Base-by-base conservation (phyloP, 2,888 invertebrate genomes). In the Cataglyphis rosenhaueri region DNA sequence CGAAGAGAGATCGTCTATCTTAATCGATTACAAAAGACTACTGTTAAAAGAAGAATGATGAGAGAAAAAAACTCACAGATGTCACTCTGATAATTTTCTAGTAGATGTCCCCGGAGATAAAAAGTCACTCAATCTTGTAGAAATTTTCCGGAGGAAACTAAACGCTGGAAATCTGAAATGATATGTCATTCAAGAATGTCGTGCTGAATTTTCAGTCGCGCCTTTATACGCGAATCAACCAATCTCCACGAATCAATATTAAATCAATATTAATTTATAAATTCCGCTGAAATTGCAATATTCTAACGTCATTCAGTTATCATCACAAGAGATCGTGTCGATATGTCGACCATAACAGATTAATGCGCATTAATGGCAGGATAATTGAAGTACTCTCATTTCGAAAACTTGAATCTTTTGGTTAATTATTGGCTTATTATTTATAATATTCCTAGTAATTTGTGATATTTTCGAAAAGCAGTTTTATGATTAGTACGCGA, bases 21-120 rank as follows among this genome's bases (percentile, higher is more conserved):
- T 55, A 29, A 12, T 79, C 32, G 38, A 78, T 59, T 59, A 59
- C 9, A 71, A 79, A 73, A 73, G 32, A 35, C 57, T 57, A 41
- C 35, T 41, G 48, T 66, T 32, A 6, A 59, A 29, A 29, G 32
- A 59, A 78, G 6, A 3, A n/a, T n/a, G 68, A 52, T 18, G 55
- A 3, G 18, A n/a, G 44, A 61, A 4, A 55, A 52, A 71, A 25
- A 35, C 12, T 57, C n/a, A 41, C 38, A 59, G 59, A 79, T 83
- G 75, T 75, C 65, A 86, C 78, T 41, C 82, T 82, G 57, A 84
- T 76, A 65, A 78, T 74, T 81, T 59, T 70, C 73, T 41, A 25
- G 74, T 25, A 48, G 65, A 59, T 64, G 25, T 32, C 3, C 1
- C n/a, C n/a, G 38, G 32, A 59, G 25, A 61, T 44, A 32, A 66